Conservation (phyloP, 2,888 invertebrate species). For the Catonia carolina region DNA sequence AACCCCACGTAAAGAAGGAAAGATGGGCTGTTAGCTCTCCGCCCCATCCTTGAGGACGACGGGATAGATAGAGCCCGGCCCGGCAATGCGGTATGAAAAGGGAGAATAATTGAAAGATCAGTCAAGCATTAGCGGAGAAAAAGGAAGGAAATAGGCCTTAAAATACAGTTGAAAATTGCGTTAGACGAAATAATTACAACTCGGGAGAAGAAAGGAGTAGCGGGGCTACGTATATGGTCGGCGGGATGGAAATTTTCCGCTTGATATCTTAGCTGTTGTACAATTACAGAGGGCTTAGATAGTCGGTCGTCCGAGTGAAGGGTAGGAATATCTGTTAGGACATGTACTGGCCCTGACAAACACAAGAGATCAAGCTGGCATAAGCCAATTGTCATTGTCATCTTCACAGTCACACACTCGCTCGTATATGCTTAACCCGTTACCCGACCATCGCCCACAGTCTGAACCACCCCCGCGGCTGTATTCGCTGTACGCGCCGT, state of each 20-base stretch:
- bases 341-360: conserved; percentile 7
- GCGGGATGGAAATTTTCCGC: conserved; percentile 1
- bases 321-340: neutral
- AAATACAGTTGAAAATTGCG: conserved; percentile 24
- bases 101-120: conserved; percentile 23
- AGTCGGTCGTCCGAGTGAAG: neutral
- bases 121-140: conserved; percentile 20
- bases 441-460: too few relatives aligned
- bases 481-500: too few relatives aligned
- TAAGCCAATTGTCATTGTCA: too few relatives aligned
- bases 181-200: conserved; percentile 23
- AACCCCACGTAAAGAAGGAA: too few relatives aligned
- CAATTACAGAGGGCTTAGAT: conserved; percentile 11
- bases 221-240: conserved; percentile 9
- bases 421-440: too few relatives aligned
- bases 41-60: too few relatives aligned
- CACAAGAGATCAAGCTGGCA: neutral
- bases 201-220: neutral
- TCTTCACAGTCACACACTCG: too few relatives aligned
- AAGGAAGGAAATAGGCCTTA: conserved; percentile 17
- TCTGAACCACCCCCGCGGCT: too few relatives aligned
- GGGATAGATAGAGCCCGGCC: too few relatives aligned
- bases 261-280: conserved; percentile 13
- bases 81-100: conserved; percentile 11
- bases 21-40: too few relatives aligned